Evolutionary conservation across 2,797 vertebrate species (phyloP).

Genomic region (Falco concolor): DNA sequence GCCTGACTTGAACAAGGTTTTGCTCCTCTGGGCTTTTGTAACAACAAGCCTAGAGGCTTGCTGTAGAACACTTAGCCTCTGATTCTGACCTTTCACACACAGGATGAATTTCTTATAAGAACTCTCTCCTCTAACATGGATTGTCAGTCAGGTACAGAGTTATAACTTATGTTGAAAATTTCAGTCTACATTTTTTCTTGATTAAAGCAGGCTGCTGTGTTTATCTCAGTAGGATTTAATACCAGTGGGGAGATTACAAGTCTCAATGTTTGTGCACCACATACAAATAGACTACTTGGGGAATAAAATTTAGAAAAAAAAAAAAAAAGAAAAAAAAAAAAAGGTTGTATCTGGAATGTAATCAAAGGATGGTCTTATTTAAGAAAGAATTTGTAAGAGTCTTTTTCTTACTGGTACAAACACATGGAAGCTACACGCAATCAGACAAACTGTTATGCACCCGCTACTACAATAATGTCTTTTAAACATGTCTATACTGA

Average conservation of each 20-base stretch:
- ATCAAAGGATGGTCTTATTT: neutral
- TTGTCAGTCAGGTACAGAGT: neutral
- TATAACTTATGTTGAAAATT: neutral
- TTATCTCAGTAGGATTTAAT: neutral
- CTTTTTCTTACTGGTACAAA: neutral
- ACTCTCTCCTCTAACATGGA: neutral
- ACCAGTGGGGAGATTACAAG: neutral
- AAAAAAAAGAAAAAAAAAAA: neutral
- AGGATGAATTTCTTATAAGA: conserved; percentile 10
- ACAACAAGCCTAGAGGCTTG: neutral
- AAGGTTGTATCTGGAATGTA: neutral
- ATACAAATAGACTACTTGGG: neutral
- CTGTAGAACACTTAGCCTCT: conserved; percentile 29
- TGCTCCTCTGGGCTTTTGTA: conserved; percentile 10
- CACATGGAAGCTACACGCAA: neutral
- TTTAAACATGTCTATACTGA: neutral
- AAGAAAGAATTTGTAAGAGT: neutral
- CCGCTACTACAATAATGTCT: neutral
- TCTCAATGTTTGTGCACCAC: neutral
- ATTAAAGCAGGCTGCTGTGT: neutral
- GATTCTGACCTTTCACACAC: neutral
- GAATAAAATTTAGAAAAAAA: neutral
- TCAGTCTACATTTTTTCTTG: neutral
- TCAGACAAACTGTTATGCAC: neutral
- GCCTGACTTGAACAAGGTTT: neutral